Evolutionary conservation across 2,888 invertebrate genomes (phyloP), one percentile per base, ranked within the genome.

Genomic region (Brenthis ino): DNA sequence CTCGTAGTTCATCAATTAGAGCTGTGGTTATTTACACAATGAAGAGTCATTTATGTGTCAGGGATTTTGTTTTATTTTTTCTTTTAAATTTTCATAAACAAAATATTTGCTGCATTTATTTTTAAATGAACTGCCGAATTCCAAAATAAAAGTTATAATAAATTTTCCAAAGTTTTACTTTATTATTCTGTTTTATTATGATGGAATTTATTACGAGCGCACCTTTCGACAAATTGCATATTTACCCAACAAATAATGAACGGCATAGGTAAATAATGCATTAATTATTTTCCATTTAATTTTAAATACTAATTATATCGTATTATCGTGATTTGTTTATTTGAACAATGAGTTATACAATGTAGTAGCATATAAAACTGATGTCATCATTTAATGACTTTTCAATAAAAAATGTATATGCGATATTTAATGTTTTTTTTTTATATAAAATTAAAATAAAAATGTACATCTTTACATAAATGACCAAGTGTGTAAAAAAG

Each of bases 101-200:
- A 67, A 20, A 64, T 64, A 63, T 57, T 37, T 56, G 63, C 58
- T 20, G 16, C 57, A 70, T 56, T 65, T 53, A 55, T 70, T 63
- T 70, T 67, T 65, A 58, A 65, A 57, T 60, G 37, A 65, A 83
- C 82, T 76, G 79, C 79, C 77, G 70, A 69, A 69, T 74, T 67
- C 50, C 68, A 64, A 64, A 67, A 68, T 67, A 53, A 73, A 70
- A 66, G 73, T 74, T 67, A 67, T 73, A 69, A 64, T 65, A 55
- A 67, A 71, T 71, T 68, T 69, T 56, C 57, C 64, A 67, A 67
- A 70, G 63, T 66, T 73, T 69, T 65, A 66, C 60, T 74, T 71
- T 55, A 71, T 72, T 73, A 73, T 74, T 73, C 70, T 64, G 55
- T 73, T 73, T 73, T 73, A 71, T 71, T 71, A 70, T 68, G 55